These are phyloP conservation scores for Philaenus spumarius DNA, from an alignment of 1,140 invertebrate species.

Conservation along the genomic window DNA sequence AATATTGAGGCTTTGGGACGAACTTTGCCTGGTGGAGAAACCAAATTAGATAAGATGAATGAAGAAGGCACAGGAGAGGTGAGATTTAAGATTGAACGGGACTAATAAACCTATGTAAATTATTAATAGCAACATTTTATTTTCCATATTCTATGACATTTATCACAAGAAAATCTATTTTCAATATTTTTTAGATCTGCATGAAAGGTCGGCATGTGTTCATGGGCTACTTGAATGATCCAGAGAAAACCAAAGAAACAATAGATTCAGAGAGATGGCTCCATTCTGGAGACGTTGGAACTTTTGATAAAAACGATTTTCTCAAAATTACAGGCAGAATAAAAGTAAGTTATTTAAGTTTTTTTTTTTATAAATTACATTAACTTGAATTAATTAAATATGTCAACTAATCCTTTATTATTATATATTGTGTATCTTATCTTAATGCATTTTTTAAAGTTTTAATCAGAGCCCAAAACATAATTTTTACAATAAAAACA, in stretches of 20 bases:
- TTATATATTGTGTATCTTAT: no score
- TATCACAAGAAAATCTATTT: no score
- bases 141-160: neutral
- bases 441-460: no score
- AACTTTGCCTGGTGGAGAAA: constrained; percentile 52
- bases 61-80: constrained; percentile 70
- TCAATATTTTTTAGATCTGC: constrained; percentile 46
- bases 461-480: no score
- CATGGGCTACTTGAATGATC: constrained; percentile 82
- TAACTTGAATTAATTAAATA: no score
- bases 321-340: constrained; percentile 76
- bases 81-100: no score
- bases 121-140: neutral
- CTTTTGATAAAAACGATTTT: constrained; percentile 61
- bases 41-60: constrained; percentile 59
- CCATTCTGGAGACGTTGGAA: constrained; percentile 77
- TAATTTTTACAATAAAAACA: no score
- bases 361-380: no score
- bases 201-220: constrained; percentile 73
- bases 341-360: constrained; percentile 48
- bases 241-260: constrained; percentile 64
- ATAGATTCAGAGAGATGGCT: constrained; percentile 73
- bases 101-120: no score
- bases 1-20: constrained; percentile 60
- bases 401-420: no score